A percentile compares a stretch with the other conserved stretches of the same genome.
Conservation (phyloP, 2,797 vertebrate species). For the Rhincodon typus region DNA sequence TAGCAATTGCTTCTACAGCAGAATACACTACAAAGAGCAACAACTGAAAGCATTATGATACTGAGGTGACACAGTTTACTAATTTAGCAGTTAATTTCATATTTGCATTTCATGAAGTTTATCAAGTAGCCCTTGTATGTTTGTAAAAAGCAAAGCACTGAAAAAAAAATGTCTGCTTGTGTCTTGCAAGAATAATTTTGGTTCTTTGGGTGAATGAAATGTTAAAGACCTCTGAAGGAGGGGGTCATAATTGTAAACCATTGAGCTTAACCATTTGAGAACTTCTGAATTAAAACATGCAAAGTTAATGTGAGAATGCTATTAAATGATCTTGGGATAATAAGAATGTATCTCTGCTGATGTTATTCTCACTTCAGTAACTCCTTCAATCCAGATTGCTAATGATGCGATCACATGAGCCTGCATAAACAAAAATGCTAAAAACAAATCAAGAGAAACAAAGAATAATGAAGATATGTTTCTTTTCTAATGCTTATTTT, state of each 20-base stretch:
- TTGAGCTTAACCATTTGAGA: not conserved
- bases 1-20: not conserved
- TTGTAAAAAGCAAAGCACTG: not conserved
- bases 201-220: not conserved
- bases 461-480: not conserved
- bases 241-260: not conserved
- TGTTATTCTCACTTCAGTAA: not conserved
- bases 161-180: slow-evolving; percentile 8
- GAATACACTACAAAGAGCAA: not conserved
- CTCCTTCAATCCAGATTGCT: not conserved
- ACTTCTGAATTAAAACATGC: not conserved
- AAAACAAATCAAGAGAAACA: not conserved
- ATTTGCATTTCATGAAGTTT: not conserved
- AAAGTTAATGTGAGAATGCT: not conserved
- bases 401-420: not conserved
- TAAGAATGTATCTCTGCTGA: not conserved
- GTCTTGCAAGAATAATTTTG: not conserved
- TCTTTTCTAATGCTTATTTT: not conserved
- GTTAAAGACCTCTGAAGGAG: not conserved
- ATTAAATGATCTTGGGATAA: not conserved
- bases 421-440: not conserved
- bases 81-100: slow-evolving; percentile 15
- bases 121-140: slow-evolving; percentile 15
- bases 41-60: not conserved
- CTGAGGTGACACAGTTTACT: slow-evolving; percentile 4